A percentile compares a stretch with the other conserved stretches of the same genome.
phyloP scores from a whole-genome alignment of 2,888 invertebrate genomes.

The Caenorhabditis afra region DNA sequence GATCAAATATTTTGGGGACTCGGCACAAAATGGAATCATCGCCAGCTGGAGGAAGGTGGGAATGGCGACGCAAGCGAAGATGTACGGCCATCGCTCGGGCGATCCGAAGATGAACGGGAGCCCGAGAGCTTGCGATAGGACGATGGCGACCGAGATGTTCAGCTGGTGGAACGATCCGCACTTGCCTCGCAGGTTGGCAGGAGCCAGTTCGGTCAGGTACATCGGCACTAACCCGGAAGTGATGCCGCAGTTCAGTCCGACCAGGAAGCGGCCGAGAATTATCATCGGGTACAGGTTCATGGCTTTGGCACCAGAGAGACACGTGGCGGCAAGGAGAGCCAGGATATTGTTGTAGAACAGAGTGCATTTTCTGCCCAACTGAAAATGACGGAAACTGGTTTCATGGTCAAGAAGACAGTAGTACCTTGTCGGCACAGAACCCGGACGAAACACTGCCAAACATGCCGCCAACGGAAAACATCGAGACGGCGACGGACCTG shows the following conservation, averaged over 20 bases:
- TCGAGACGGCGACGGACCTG: slow-evolving; percentile 56
- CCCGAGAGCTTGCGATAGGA: slow-evolving; percentile 86
- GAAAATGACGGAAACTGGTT: slow-evolving; percentile 6
- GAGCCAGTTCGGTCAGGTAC: slow-evolving; percentile 91
- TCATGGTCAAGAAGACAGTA: not conserved
- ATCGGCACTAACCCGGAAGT: slow-evolving; percentile 91
- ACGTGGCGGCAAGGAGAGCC: slow-evolving; percentile 85
- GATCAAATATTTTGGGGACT: slow-evolving; percentile 86
- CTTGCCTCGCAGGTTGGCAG: slow-evolving; percentile 88
- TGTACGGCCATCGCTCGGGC: slow-evolving; percentile 85
- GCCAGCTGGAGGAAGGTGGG: slow-evolving; percentile 86
- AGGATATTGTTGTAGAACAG: slow-evolving; percentile 88
- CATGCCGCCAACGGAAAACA: slow-evolving; percentile 58
- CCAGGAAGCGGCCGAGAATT: slow-evolving; percentile 83
- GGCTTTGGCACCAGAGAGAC: slow-evolving; percentile 86
- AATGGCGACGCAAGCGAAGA: slow-evolving; percentile 85
- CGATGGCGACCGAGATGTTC: slow-evolving; percentile 90
- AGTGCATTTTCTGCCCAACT: slow-evolving; percentile 83
- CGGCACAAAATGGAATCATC: slow-evolving; percentile 89
- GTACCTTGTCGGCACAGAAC: slow-evolving; percentile 42
- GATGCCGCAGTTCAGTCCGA: slow-evolving; percentile 81
- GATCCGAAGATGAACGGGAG: slow-evolving; percentile 86
- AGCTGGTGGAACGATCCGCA: slow-evolving; percentile 91
- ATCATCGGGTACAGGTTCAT: slow-evolving; percentile 80
- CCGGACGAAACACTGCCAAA: slow-evolving; percentile 51